Evolutionary conservation across 1,140 invertebrate species (phyloP), one percentile per base, ranked within the genome.

Genomic region (Diorhabda sublineata): DNA sequence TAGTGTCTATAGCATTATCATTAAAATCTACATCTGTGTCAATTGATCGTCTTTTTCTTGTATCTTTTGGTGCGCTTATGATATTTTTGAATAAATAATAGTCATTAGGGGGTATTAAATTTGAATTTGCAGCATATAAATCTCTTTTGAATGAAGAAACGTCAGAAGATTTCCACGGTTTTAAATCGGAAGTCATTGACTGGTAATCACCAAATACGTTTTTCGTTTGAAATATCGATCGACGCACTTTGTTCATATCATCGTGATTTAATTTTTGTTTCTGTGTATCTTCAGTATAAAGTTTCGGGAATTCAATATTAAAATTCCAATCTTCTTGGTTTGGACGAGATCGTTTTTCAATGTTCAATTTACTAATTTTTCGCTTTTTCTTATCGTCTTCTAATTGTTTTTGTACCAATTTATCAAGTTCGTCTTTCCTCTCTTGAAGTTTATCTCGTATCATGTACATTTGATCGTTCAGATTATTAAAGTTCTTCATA

Each of bases 1-100:
- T 9, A 8, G 8, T 42, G 68, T 70, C 74, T 26, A 75, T 74
- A 47, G 72, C 69, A 52, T 76, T 74, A 56, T 76, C 73, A 69
- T 7, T 1, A 69, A 70, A 52, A 68, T 59, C 44, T 61, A 64
- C 42, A 41, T 68, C 64, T 7, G 44, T 44, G 41, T 63, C 66
- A 2, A 69, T 52, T 43, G 60, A 58, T 66, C 57, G 41, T n/a
- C 57, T 44, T 47, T 45, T 67, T 42, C 65, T 67, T 41, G 11
- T n/a, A 9, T 69, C 59, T 47, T 58, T 42, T 26, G 56, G 45
- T 62, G 11, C 52, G 11, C 42, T 45, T 4, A 61, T 26, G 2
- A 57, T 42, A 56, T 68, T 68, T n/a, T 56, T 61, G 6, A 62
- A 63, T 0, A 62, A 3, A 4, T 42, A 8, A 3, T 61, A 44